phyloP scores from a whole-genome alignment of 2,888 invertebrate genomes.

The Eupithecia subfuscata region DNA sequence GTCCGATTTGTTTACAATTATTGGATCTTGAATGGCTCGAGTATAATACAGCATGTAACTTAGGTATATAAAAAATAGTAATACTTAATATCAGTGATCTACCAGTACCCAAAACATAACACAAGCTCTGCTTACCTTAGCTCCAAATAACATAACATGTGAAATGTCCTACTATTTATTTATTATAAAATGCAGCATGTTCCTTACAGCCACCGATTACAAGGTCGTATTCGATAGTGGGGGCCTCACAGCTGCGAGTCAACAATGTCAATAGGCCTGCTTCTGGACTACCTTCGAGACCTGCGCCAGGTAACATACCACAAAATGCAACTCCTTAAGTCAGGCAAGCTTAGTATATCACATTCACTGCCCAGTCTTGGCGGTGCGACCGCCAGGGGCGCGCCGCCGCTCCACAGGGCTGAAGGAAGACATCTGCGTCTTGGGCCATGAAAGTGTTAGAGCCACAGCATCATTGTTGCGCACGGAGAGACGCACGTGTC shows the following conservation, averaged over 20 bases:
- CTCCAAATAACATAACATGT: background rate
- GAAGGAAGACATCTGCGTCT: too few relatives aligned
- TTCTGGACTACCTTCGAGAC: slow-evolving; percentile 58
- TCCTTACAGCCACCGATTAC: slow-evolving; percentile 65
- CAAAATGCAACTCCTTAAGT: background rate
- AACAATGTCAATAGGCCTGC: slow-evolving; percentile 61
- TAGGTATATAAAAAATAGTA: background rate
- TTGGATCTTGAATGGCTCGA: background rate
- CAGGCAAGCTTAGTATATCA: too few relatives aligned
- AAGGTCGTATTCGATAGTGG: slow-evolving; percentile 71
- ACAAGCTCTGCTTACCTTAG: background rate
- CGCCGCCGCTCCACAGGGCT: too few relatives aligned
- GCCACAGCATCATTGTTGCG: too few relatives aligned
- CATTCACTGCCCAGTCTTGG: too few relatives aligned
- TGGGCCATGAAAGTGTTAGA: too few relatives aligned
- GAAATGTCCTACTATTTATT: background rate
- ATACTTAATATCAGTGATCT: background rate
- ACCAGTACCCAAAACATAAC: background rate
- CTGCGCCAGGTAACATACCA: slow-evolving; percentile 53
- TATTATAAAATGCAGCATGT: background rate
- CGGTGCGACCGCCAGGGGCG: too few relatives aligned
- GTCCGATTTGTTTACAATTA: background rate
- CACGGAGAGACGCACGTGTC: too few relatives aligned
- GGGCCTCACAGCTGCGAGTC: slow-evolving; percentile 61
- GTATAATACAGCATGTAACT: background rate